Evolutionary conservation across 2,888 invertebrate genomes (phyloP).

Genomic region (Tanytarsus gracilentus): DNA sequence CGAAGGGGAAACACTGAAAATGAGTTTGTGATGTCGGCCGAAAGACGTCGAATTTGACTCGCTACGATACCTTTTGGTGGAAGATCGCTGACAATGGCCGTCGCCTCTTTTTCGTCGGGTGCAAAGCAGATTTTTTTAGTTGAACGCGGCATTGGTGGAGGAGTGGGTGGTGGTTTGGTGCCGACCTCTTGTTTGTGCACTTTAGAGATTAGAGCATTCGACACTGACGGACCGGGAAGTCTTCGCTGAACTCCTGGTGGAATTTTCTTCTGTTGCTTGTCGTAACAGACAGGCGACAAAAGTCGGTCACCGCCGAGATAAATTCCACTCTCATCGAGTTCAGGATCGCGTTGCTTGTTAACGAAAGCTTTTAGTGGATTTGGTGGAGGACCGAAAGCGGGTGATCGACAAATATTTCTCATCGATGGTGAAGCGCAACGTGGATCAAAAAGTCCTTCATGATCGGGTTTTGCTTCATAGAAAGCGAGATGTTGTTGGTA

Average conservation of each 20-base stretch:
- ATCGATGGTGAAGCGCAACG: conserved; percentile 56
- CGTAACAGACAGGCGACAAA: conserved; percentile 33
- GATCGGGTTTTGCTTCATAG: conserved; percentile 54
- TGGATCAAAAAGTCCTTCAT: conserved; percentile 53
- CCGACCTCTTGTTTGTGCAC: conserved; percentile 3
- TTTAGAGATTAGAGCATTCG: conserved; percentile 5
- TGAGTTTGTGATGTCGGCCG: conserved; percentile 33
- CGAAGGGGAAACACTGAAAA: conserved; percentile 11
- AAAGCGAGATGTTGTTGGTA: conserved; percentile 70
- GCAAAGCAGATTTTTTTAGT: not conserved
- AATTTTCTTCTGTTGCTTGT: conserved; percentile 14
- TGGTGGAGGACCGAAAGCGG: conserved; percentile 61
- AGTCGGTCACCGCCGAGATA: conserved; percentile 33
- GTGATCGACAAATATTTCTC: conserved; percentile 53
- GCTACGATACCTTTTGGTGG: conserved; percentile 37
- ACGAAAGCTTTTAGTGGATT: conserved; percentile 58
- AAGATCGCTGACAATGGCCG: not conserved
- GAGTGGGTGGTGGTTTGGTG: conserved; percentile 14
- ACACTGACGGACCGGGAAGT: not conserved
- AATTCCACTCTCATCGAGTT: conserved; percentile 30
- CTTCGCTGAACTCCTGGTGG: conserved; percentile 12
- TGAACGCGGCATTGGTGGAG: conserved; percentile 17
- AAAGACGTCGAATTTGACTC: conserved; percentile 40
- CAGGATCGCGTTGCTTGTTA: conserved; percentile 50
- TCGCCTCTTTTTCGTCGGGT: not conserved